These are phyloP conservation scores for Pecten maximus DNA, from an alignment of 2,888 invertebrate genomes.

Conservation along the genomic window DNA sequence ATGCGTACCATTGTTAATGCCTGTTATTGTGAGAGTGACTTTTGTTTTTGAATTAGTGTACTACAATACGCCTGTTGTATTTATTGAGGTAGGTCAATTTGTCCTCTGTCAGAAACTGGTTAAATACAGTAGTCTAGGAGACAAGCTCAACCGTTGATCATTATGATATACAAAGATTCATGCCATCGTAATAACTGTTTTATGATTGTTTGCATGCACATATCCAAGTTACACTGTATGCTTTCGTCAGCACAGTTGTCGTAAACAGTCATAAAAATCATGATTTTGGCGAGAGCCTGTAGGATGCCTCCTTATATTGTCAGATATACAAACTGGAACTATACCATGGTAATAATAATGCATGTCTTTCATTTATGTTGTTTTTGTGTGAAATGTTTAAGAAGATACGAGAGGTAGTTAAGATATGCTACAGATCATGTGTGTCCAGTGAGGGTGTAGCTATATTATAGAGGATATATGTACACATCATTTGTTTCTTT, in stretches of 20 bases:
- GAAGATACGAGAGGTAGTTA: background rate
- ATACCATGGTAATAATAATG: background rate
- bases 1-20: background rate
- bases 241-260: background rate
- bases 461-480: background rate
- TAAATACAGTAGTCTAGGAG: background rate
- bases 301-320: background rate
- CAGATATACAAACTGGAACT: background rate
- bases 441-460: background rate
- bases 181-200: background rate
- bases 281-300: background rate
- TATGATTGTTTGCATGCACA: background rate
- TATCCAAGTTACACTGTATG: background rate
- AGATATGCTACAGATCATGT: background rate
- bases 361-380: constrained; percentile 16
- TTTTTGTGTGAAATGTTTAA: background rate
- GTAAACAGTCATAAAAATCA: background rate
- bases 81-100: background rate
- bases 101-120: too few relatives aligned
- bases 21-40: background rate
- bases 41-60: background rate
- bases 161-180: too few relatives aligned
- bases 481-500: constrained; percentile 7
- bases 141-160: background rate
- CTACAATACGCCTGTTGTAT: background rate